These are phyloP conservation scores for Amiota communis DNA, from an alignment of 2,888 invertebrate species.

Conservation along the genomic window DNA sequence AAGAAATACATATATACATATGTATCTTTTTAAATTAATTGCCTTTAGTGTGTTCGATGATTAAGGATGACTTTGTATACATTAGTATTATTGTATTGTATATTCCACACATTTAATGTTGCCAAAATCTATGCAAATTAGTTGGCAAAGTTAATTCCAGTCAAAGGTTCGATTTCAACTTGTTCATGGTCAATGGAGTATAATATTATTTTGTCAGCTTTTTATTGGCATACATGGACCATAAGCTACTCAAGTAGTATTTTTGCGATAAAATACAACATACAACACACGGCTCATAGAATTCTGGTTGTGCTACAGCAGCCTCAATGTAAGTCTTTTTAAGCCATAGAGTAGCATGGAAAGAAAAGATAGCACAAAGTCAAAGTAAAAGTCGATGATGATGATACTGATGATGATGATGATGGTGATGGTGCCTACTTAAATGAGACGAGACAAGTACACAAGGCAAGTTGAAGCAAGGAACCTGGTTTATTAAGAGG, in stretches of 20 bases:
- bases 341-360: no score
- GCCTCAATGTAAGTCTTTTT: no score
- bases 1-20: background rate
- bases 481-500: constrained; percentile 3
- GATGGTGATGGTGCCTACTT: background rate
- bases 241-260: constrained; percentile 69
- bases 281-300: background rate
- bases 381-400: constrained; percentile 52
- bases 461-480: background rate
- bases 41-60: background rate
- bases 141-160: constrained; percentile 34
- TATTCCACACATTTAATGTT: background rate
- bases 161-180: constrained; percentile 39
- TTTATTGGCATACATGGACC: constrained; percentile 68
- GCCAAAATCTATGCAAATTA: constrained; percentile 23
- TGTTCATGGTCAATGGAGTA: constrained; percentile 51
- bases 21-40: constrained; percentile 13
- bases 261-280: constrained; percentile 68
- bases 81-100: no score
- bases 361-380: constrained; percentile 42
- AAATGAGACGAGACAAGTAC: constrained; percentile 4
- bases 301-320: no score
- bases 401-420: background rate
- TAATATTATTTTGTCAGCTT: constrained; percentile 69
- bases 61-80: constrained; percentile 27